phyloP scores from a whole-genome alignment of 1,140 invertebrate genomes.

The Dinoponera quadriceps region DNA sequence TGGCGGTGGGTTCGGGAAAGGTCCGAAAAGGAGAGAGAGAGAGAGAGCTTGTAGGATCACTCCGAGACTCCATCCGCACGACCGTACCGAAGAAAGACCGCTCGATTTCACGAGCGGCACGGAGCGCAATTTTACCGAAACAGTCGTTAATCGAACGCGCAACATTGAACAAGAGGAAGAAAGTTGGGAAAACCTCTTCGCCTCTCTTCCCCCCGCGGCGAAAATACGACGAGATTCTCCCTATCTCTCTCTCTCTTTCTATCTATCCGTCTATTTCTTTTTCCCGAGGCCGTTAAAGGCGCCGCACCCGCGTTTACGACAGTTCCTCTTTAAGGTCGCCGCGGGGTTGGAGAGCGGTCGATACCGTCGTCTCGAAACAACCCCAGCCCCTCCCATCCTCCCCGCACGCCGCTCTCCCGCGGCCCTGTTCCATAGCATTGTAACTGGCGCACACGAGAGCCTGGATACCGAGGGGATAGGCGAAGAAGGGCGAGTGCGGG shows the following conservation, averaged over 20 bases:
- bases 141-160: too few species aligned
- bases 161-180: too few species aligned
- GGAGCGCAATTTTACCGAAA: too few species aligned
- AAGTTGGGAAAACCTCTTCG: too few species aligned
- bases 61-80: too few species aligned
- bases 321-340: conserved; percentile 78
- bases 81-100: too few species aligned
- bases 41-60: too few species aligned
- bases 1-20: too few species aligned
- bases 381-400: conserved; percentile 63
- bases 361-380: conserved; percentile 82
- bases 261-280: neutral
- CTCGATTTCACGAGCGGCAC: too few species aligned
- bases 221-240: neutral
- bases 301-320: conserved; percentile 54
- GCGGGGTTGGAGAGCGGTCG: conserved; percentile 72
- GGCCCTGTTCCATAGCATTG: conserved; percentile 52
- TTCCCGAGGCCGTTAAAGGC: conserved; percentile 57
- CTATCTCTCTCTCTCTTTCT: neutral
- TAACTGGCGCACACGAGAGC: conserved; percentile 62
- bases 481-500: conserved; percentile 24
- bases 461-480: conserved; percentile 46
- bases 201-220: neutral
- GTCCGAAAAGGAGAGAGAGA: too few species aligned
- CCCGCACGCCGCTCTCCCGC: conserved; percentile 56